Conservation (phyloP, 2,113 vertebrate genomes). For the Propithecus coquereli region DNA sequence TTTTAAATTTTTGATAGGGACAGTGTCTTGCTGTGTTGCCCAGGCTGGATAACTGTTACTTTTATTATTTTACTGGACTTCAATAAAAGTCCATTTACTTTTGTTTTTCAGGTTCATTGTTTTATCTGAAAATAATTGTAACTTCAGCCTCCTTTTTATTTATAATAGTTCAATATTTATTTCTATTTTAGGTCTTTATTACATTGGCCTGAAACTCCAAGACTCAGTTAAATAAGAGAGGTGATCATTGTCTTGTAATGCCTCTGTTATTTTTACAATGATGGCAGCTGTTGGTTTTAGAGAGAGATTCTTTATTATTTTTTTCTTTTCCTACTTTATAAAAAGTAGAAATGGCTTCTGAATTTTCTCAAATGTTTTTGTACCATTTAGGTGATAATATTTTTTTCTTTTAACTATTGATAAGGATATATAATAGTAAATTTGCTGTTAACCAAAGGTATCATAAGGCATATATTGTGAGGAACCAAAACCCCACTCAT, state of each 20-base stretch:
- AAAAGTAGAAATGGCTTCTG: constrained; percentile 3
- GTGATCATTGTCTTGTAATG: constrained; percentile 14
- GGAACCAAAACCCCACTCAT: background rate
- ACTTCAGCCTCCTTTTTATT: background rate
- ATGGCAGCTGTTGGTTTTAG: background rate
- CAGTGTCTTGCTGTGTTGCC: too few relatives aligned
- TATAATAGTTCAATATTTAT: background rate
- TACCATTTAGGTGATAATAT: background rate
- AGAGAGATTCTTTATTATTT: background rate
- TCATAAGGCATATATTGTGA: background rate
- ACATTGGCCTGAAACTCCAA: constrained; percentile 1
- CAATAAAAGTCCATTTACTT: background rate
- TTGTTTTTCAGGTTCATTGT: background rate
- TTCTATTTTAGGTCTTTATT: constrained; percentile 26
- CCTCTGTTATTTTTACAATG: constrained; percentile 19
- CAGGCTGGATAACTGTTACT: background rate
- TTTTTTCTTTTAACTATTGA: constrained; percentile 1
- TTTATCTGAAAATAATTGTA: constrained; percentile 9
- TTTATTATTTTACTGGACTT: background rate
- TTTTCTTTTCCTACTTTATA: background rate
- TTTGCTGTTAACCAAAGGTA: background rate
- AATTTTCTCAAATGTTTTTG: background rate
- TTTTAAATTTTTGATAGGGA: too few relatives aligned
- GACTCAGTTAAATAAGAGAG: background rate
- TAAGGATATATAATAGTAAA: background rate